A percentile compares a stretch with the other conserved stretches of the same genome.
Conservation (phyloP, 1,140 invertebrate genomes). For the Antheraea pernyi region DNA sequence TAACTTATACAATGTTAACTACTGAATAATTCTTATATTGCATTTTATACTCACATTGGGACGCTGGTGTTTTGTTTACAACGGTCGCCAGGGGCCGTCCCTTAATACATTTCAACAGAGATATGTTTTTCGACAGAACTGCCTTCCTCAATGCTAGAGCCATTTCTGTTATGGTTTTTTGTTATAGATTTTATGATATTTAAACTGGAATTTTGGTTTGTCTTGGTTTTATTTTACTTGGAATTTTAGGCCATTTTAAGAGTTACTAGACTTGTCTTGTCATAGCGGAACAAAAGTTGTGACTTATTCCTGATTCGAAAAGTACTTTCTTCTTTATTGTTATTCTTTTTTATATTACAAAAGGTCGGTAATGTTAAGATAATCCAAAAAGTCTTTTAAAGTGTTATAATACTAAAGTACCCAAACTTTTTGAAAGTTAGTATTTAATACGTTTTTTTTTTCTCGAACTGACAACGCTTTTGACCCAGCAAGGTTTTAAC, state of each 20-base stretch:
- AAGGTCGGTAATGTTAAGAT: too few relatives aligned
- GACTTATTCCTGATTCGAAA: constrained; percentile 27
- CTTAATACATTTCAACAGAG: constrained; percentile 56
- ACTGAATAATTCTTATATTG: background rate
- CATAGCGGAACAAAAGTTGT: constrained; percentile 44
- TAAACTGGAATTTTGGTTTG: constrained; percentile 43
- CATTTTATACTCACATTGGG: constrained; percentile 49
- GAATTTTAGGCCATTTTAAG: constrained; percentile 57
- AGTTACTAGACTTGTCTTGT: constrained; percentile 18
- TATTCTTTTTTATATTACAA: constrained; percentile 4
- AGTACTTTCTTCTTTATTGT: constrained; percentile 40
- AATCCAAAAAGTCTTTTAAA: too few relatives aligned
- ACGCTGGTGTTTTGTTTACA: constrained; percentile 40
- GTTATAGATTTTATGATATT: constrained; percentile 21
- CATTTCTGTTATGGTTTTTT: constrained; percentile 39
- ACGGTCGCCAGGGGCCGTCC: constrained; percentile 42
- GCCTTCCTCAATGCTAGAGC: constrained; percentile 59
- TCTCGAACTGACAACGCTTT: too few relatives aligned
- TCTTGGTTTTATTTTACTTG: constrained; percentile 38
- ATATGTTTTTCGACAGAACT: constrained; percentile 51
- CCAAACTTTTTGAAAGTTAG: too few relatives aligned
- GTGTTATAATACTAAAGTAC: too few relatives aligned
- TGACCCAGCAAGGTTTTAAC: too few relatives aligned
- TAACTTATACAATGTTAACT: too few relatives aligned
- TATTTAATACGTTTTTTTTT: too few relatives aligned